These are phyloP conservation scores for Lycocorax pyrrhopterus DNA, from an alignment of 2,113 vertebrate genomes.

Conservation along the genomic window DNA sequence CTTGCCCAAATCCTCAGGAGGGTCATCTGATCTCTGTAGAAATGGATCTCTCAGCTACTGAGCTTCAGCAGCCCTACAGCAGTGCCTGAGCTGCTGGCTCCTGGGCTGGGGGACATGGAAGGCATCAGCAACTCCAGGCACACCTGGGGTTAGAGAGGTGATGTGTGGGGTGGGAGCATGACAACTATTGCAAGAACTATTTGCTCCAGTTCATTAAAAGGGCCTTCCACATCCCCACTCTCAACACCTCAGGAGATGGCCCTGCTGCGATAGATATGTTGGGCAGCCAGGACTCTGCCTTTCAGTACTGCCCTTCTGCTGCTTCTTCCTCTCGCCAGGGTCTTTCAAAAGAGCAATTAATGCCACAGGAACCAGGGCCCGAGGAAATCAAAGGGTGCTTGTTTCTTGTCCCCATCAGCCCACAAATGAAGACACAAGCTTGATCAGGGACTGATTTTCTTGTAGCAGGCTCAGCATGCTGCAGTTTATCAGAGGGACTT, in stretches of 20 bases:
- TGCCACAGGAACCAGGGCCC: background rate
- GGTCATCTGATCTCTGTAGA: background rate
- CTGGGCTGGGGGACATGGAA: background rate
- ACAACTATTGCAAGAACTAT: background rate
- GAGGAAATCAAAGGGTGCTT: background rate
- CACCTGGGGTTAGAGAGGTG: background rate
- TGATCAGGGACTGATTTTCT: background rate
- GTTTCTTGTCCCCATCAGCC: background rate
- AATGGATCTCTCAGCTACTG: background rate
- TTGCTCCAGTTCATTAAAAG: background rate
- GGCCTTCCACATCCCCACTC: background rate
- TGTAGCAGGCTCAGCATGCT: background rate
- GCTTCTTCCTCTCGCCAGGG: background rate
- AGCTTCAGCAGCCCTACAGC: background rate
- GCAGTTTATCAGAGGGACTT: background rate
- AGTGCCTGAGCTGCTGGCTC: background rate
- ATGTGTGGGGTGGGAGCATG: background rate
- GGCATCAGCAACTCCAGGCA: background rate
- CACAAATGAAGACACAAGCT: background rate
- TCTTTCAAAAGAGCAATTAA: background rate
- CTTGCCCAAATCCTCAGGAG: background rate
- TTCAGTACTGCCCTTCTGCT: background rate
- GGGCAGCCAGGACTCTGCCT: background rate
- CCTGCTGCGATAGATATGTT: background rate
- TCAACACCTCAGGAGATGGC: background rate